Percentiles rank a stretch among this genome's conserved stretches.
These are phyloP conservation scores for Trissolcus brochymenae DNA, from an alignment of 2,888 invertebrate genomes.

Conservation along the genomic window DNA sequence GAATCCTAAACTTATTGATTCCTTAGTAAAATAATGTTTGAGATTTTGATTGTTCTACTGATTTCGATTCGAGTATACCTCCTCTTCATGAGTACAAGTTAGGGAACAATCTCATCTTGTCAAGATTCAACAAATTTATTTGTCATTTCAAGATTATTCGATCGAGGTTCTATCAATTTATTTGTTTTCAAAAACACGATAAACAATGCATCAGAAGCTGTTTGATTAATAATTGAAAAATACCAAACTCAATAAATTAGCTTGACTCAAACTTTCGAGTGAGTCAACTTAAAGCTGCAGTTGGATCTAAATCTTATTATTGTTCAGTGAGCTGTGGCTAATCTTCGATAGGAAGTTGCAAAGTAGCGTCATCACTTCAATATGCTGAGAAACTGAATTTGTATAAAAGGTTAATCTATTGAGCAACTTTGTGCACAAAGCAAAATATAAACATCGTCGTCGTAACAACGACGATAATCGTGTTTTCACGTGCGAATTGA, in stretches of 20 bases:
- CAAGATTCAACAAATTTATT: no score
- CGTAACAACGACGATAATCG: no score
- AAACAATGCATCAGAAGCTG: no score
- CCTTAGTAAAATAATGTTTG: slow-evolving; percentile 17
- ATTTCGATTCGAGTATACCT: neutral
- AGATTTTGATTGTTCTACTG: slow-evolving; percentile 7
- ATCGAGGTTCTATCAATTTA: no score
- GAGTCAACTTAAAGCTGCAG: slow-evolving; percentile 45
- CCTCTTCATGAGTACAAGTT: no score
- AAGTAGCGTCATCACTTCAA: slow-evolving; percentile 44
- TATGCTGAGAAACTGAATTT: slow-evolving; percentile 38
- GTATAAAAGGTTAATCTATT: slow-evolving; percentile 40
- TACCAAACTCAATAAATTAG: slow-evolving; percentile 35
- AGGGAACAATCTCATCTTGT: neutral
- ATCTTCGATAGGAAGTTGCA: slow-evolving; percentile 45
- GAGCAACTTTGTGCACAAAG: no score
- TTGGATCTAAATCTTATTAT: slow-evolving; percentile 54
- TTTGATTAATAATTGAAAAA: slow-evolving; percentile 19
- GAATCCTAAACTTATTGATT: slow-evolving; percentile 30
- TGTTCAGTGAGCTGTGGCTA: slow-evolving; percentile 45
- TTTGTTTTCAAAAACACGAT: no score
- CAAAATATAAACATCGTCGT: no score
- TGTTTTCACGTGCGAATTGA: no score
- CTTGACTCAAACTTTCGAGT: slow-evolving; percentile 32
- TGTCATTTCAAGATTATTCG: no score